Evolutionary conservation across 2,113 vertebrate genomes (phyloP).

Genomic region (Phylloscopus trochiloides): DNA sequence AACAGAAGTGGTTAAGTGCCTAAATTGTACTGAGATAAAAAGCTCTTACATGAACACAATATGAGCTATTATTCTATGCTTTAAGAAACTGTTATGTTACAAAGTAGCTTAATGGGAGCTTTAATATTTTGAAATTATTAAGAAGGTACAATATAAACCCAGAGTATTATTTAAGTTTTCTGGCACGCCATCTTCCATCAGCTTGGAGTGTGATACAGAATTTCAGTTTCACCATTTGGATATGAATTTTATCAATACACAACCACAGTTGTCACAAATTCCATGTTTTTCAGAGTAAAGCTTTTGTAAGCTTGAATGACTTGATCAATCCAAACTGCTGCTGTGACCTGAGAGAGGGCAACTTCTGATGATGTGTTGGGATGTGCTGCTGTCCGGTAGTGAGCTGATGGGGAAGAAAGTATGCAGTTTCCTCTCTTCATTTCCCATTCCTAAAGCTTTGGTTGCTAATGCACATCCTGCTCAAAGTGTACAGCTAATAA

Average conservation of each 20-base stretch:
- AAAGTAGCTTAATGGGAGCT: neutral
- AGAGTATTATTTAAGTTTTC: neutral
- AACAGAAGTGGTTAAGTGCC: neutral
- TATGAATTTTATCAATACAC: neutral
- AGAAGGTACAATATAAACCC: neutral
- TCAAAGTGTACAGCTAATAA: neutral
- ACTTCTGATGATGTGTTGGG: neutral
- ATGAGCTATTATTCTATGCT: neutral
- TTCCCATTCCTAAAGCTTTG: neutral
- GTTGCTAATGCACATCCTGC: neutral
- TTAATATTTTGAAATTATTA: neutral
- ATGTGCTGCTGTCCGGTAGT: fast-evolving
- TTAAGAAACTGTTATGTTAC: neutral
- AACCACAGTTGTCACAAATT: neutral
- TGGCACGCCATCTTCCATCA: neutral
- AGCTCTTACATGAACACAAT: neutral
- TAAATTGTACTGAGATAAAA: neutral
- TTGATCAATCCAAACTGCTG: neutral
- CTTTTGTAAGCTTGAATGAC: neutral
- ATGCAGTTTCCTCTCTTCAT: neutral
- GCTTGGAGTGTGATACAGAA: neutral
- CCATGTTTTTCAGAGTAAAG: neutral
- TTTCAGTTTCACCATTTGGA: neutral
- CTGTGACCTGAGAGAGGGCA: neutral
- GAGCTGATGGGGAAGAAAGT: neutral